Conservation (phyloP, 1,140 invertebrate species). For the Trinorchestia longiramus region DNA sequence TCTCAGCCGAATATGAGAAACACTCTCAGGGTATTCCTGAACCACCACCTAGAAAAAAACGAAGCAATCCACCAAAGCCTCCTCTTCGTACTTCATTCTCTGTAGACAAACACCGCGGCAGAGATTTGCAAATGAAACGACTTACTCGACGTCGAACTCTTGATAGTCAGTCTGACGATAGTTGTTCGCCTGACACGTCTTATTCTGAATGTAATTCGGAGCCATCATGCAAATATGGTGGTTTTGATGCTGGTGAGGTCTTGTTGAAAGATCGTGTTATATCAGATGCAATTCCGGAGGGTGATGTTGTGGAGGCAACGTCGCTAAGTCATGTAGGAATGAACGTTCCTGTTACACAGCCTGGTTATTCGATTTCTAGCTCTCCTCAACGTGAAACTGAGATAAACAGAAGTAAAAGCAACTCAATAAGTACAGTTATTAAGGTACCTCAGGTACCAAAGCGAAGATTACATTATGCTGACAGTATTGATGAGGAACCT, state of each 20-base stretch:
- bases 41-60: not conserved
- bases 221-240: not conserved
- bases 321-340: not conserved
- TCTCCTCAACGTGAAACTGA: not conserved
- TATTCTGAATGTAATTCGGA: not conserved
- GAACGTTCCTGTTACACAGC: not conserved
- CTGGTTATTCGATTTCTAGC: not conserved
- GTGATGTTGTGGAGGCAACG: not conserved
- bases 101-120: not conserved
- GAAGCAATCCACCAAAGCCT: slow-evolving; percentile 28
- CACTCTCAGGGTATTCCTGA: not conserved
- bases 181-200: slow-evolving; percentile 6
- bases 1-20: not conserved
- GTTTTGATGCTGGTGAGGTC: not conserved
- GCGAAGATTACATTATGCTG: not conserved
- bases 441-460: not conserved
- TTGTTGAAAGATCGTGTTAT: not conserved
- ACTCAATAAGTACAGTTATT: not conserved
- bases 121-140: not conserved
- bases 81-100: slow-evolving; percentile 28
- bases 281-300: not conserved
- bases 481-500: not conserved
- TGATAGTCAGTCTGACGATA: not conserved
- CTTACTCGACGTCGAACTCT: not conserved
- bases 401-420: not conserved